phyloP scores from a whole-genome alignment of 1,140 invertebrate genomes.

The Zaprionus kolodkinae region DNA sequence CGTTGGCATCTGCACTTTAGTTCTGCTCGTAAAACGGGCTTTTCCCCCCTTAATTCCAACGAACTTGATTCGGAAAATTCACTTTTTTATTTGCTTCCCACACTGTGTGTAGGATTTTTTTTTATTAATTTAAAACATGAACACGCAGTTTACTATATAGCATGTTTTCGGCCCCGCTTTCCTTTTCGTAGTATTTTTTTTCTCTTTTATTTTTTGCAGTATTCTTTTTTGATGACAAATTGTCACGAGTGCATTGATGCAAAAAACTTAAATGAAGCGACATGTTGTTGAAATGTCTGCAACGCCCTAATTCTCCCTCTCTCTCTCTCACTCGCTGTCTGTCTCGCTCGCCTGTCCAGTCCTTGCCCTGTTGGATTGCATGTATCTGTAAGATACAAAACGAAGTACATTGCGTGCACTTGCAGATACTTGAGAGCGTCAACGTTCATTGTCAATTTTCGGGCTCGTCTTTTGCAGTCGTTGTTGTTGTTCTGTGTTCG shows the following conservation, averaged over 20 bases:
- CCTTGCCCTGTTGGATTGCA: constrained; percentile 33
- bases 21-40: constrained; percentile 2
- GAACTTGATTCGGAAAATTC: not conserved
- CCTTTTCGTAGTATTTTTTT: not conserved
- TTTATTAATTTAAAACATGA: constrained; percentile 39
- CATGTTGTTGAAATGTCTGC: constrained; percentile 80
- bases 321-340: constrained; percentile 11
- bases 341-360: constrained; percentile 4
- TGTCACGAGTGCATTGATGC: constrained; percentile 82
- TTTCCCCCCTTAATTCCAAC: not conserved
- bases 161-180: not conserved
- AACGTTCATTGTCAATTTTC: constrained; percentile 55
- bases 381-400: constrained; percentile 45
- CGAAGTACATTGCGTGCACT: constrained; percentile 52
- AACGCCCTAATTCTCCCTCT: constrained; percentile 40
- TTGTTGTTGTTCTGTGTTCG: constrained; percentile 34
- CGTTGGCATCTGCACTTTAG: not conserved
- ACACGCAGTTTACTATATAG: constrained; percentile 7
- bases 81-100: not conserved
- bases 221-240: constrained; percentile 73
- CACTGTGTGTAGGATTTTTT: not conserved
- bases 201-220: constrained; percentile 7
- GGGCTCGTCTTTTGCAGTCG: constrained; percentile 23
- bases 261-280: constrained; percentile 82
- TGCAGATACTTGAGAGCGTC: constrained; percentile 54